A percentile compares a stretch with the other conserved stretches of the same genome.
These are phyloP conservation scores for Hylia prasina DNA, from an alignment of 2,113 vertebrate genomes.

Conservation along the genomic window DNA sequence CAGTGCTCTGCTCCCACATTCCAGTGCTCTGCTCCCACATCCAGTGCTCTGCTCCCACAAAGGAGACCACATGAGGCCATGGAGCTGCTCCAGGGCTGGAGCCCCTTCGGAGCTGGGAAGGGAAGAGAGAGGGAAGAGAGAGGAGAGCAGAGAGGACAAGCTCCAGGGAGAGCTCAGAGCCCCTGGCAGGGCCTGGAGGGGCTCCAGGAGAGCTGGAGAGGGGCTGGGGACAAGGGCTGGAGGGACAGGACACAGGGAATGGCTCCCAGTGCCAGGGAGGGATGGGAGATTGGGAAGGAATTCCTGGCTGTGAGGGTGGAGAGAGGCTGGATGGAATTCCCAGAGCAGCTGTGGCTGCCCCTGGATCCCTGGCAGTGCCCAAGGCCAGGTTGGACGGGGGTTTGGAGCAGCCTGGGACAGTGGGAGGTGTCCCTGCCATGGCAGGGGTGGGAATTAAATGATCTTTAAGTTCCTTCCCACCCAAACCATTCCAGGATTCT, in stretches of 20 bases:
- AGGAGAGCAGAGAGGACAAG: too few species aligned
- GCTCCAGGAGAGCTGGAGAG: background rate
- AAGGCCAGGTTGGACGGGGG: background rate
- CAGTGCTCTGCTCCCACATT: background rate
- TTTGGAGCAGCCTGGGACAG: background rate
- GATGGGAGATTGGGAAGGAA: background rate
- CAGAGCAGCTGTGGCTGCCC: background rate
- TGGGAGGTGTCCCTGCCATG: background rate
- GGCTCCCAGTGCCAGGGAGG: fast-evolving
- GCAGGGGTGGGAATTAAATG: background rate
- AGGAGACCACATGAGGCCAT: fast-evolving
- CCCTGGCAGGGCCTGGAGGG: background rate
- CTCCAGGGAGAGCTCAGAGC: background rate
- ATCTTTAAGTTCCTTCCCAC: background rate
- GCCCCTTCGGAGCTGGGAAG: too few species aligned
- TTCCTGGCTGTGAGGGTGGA: background rate
- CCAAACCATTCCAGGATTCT: background rate
- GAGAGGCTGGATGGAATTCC: background rate
- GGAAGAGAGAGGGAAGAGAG: too few species aligned
- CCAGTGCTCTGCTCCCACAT: background rate
- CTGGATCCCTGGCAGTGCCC: background rate
- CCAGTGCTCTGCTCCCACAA: too few species aligned
- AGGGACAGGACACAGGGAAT: background rate
- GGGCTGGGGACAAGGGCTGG: background rate
- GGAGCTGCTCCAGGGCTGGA: background rate